Evolutionary conservation across 1,140 invertebrate species (phyloP).

Genomic region (Neelides sp.): DNA sequence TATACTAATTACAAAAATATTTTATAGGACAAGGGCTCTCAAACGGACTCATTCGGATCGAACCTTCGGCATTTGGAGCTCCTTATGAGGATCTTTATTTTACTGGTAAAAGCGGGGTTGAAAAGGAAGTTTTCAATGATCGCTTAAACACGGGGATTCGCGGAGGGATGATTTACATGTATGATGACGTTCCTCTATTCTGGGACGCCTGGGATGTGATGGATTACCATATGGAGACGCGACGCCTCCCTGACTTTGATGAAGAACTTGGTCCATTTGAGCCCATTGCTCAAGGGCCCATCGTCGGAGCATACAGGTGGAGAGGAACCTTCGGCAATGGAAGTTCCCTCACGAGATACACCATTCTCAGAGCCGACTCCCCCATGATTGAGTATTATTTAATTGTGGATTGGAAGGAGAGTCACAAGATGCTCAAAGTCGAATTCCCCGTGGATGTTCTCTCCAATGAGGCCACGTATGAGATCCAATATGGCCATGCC

Average conservation of each 20-base stretch:
- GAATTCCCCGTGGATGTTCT: constrained; percentile 40
- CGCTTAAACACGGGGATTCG: constrained; percentile 17
- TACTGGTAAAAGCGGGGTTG: not conserved
- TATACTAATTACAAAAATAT: not conserved
- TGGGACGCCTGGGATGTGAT: constrained; percentile 48
- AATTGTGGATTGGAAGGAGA: constrained; percentile 24
- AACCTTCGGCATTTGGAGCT: too few relatives aligned
- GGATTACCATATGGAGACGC: constrained; percentile 44
- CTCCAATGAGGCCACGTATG: constrained; percentile 37
- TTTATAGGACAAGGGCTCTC: too few relatives aligned
- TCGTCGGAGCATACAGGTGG: constrained; percentile 35
- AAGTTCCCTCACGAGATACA: constrained; percentile 36
- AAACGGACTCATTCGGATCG: too few relatives aligned
- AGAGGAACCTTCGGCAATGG: constrained; percentile 33
- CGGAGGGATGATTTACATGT: constrained; percentile 33
- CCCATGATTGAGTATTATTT: constrained; percentile 36
- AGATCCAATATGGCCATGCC: constrained; percentile 41
- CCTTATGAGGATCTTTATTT: too few relatives aligned
- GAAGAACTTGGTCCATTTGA: not conserved
- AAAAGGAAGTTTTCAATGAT: constrained; percentile 9
- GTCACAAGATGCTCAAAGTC: constrained; percentile 30
- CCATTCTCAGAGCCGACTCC: constrained; percentile 36
- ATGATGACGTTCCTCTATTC: constrained; percentile 43
- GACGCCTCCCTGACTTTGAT: constrained; percentile 25
- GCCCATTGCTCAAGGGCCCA: constrained; percentile 33